Conservation (phyloP, 2,888 invertebrate genomes). For the Drosophila melanosoma region DNA sequence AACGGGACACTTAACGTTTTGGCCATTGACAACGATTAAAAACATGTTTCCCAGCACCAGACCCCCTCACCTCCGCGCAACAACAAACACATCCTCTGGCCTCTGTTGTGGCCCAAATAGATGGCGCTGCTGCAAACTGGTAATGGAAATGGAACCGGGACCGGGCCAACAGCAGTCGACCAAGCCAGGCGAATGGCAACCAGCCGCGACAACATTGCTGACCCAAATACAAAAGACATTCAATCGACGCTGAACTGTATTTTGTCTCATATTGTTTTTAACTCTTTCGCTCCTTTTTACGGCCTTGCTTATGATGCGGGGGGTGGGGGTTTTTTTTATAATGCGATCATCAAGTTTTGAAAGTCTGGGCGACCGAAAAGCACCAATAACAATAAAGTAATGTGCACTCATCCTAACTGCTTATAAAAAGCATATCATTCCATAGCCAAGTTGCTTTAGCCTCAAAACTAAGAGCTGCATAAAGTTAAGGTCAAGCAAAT, state of each 20-base stretch:
- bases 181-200: slow-evolving; percentile 22
- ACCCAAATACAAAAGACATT: slow-evolving; percentile 77
- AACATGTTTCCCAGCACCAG: slow-evolving; percentile 61
- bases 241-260: slow-evolving; percentile 67
- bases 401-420: slow-evolving; percentile 14
- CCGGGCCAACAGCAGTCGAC: slow-evolving; percentile 57
- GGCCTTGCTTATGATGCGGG: slow-evolving; percentile 46
- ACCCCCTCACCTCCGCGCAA: not conserved
- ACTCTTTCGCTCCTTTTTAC: slow-evolving; percentile 42
- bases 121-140: slow-evolving; percentile 32
- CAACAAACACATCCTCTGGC: slow-evolving; percentile 1
- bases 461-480: not conserved
- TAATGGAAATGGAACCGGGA: slow-evolving; percentile 52
- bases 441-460: not conserved
- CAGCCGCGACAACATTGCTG: slow-evolving; percentile 68
- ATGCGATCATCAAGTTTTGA: slow-evolving; percentile 20
- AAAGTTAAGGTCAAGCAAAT: not conserved
- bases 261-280: slow-evolving; percentile 45
- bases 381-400: not conserved
- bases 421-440: slow-evolving; percentile 6
- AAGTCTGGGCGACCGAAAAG: slow-evolving; percentile 20
- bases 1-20: slow-evolving; percentile 82
- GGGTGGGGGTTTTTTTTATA: not conserved
- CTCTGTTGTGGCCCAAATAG: slow-evolving; percentile 51
- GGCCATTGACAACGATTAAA: slow-evolving; percentile 81